Conservation (phyloP, 2,888 invertebrate genomes). For the Drepanosiphum platanoidis region DNA sequence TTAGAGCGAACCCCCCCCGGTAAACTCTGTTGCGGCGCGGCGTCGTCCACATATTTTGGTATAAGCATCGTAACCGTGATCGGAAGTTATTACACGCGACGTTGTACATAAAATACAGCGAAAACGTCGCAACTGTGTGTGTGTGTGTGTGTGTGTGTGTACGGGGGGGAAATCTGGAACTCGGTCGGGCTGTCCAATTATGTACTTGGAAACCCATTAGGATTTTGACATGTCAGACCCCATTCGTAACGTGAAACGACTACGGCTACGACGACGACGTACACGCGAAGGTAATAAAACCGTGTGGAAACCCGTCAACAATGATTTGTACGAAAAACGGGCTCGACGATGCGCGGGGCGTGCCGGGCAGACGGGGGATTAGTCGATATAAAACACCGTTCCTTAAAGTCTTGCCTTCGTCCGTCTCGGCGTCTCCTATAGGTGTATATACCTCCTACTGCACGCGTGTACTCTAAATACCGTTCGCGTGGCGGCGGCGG, state of each 20-base stretch:
- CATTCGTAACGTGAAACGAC: conserved; percentile 16
- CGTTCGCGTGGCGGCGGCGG: too few species aligned
- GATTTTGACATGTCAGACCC: conserved; percentile 27
- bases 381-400: not conserved
- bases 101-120: too few species aligned
- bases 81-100: too few species aligned
- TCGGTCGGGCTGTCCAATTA: conserved; percentile 16
- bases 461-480: too few species aligned
- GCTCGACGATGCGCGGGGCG: not conserved
- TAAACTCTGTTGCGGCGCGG: too few species aligned
- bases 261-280: not conserved
- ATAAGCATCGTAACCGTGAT: too few species aligned
- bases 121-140: not conserved
- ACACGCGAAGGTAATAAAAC: conserved; percentile 26
- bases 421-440: not conserved
- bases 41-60: too few species aligned
- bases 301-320: conserved; percentile 2
- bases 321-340: conserved; percentile 16
- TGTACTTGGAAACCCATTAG: conserved; percentile 25
- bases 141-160: not conserved
- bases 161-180: not conserved
- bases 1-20: too few species aligned
- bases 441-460: too few species aligned
- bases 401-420: not conserved
- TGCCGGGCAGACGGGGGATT: not conserved